phyloP scores from a whole-genome alignment of 37 sponge, comb jelly and placozoan species.

The Diacarnus erythraeanus region DNA sequence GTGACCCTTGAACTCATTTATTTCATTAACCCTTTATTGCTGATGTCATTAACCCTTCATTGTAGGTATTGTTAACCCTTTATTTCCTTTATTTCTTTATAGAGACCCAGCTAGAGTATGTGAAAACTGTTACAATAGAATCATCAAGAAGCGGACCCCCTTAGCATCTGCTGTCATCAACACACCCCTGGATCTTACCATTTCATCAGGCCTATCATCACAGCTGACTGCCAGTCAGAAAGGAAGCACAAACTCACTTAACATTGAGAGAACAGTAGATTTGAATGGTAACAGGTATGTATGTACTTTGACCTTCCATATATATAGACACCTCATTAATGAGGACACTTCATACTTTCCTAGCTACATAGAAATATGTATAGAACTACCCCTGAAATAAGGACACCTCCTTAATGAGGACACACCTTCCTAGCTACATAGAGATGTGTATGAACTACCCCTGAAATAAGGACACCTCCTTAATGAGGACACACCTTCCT shows the following conservation, averaged over 20 bases:
- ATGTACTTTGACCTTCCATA: not conserved
- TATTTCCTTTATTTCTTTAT: too few relatives aligned
- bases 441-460: too few relatives aligned
- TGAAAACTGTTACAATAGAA: conserved; percentile 31
- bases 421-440: too few relatives aligned
- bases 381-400: too few relatives aligned
- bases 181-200: not conserved
- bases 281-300: conserved; percentile 33
- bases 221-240: not conserved
- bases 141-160: conserved; percentile 33
- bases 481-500: too few relatives aligned
- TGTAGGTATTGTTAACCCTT: too few relatives aligned
- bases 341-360: not conserved
- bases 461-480: too few relatives aligned
- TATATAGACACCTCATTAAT: not conserved
- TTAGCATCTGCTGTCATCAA: conserved; percentile 53
- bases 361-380: too few relatives aligned
- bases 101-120: conserved; percentile 68
- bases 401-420: too few relatives aligned
- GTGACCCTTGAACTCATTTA: too few relatives aligned
- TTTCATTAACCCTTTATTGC: too few relatives aligned
- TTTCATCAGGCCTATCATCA: not conserved
- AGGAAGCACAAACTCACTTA: conserved; percentile 35
- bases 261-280: conserved; percentile 28
- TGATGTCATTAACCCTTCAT: too few relatives aligned